Base-by-base conservation (phyloP, 2,797 vertebrate genomes). In the Otolemur crassicaudatus region DNA sequence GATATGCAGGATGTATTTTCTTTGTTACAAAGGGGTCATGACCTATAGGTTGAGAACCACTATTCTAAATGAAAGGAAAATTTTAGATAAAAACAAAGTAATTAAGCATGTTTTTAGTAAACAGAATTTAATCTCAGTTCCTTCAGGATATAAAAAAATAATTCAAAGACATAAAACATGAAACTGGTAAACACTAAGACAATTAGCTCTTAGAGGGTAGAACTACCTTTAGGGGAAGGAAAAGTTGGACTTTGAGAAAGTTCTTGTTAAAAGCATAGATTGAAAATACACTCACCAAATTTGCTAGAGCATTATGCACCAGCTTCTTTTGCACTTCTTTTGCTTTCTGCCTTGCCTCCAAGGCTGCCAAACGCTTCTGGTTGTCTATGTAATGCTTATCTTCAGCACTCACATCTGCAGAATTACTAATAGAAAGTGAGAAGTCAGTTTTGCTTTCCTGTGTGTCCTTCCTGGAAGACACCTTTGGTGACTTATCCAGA, bases 291-390 rank as follows among this genome's bases (percentile, higher is more conserved):
- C 98, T 97, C 98, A 99, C 99, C 99, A 99, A 87, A 92, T 98
- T 99, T 83, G 99, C 98, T 37, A 99, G 98, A 75, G 99, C 99
- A 90, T 99, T 99, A 86, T 99, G 99, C 96, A 99, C 99, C 60
- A 99, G 98, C 96, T 98, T 99, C 98, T 99, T 99, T 96, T 99
- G 99, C 1, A 99, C 93, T 90, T 99, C 98, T 0, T 98, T 98
- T 72, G 99, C 99, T 94, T 98, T 99, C 91, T 98, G 98, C 79
- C 99, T 99, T 96, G 99, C 98, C 84, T 99, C 98, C 88, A 99
- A 96, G 49, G 99, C 99, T n/a, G 99, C 99, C 87, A 99, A 98
- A 31, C 99, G 99, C 96, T 98, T 99, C 97, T 98, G 81, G 95
- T 99, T 99, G 97, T 99, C 99, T 98, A 99, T 98, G 90, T 98